Evolutionary conservation across 2,113 vertebrate genomes (phyloP).

Genomic region (Chloebia gouldiae): DNA sequence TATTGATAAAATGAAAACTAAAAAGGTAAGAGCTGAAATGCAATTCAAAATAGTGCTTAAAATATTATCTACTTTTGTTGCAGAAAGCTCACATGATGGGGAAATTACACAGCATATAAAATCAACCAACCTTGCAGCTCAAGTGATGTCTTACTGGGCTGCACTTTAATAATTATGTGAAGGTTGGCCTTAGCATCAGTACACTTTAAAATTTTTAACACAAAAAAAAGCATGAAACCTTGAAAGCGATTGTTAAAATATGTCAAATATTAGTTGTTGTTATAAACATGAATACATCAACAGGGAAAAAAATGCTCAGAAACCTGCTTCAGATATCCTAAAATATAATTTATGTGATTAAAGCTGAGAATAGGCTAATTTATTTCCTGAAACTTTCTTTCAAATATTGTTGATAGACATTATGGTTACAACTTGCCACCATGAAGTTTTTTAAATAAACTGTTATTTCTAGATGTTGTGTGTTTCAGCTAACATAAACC

Average conservation of each 20-base stretch:
- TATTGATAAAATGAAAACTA: background rate
- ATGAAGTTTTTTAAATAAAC: background rate
- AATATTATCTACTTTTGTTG: background rate
- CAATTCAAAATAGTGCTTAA: background rate
- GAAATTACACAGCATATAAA: background rate
- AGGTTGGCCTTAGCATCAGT: background rate
- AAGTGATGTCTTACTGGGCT: background rate
- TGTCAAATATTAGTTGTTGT: background rate
- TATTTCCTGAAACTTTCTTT: background rate
- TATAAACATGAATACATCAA: background rate
- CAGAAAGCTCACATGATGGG: background rate
- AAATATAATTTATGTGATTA: background rate
- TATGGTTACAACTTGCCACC: background rate
- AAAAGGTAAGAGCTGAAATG: background rate
- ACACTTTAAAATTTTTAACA: background rate
- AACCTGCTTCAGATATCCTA: background rate
- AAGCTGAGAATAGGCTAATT: background rate
- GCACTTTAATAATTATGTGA: background rate
- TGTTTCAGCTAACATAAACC: background rate
- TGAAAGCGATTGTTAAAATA: background rate
- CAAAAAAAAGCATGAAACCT: background rate
- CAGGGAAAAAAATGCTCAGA: background rate
- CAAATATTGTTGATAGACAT: background rate
- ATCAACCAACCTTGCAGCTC: background rate
- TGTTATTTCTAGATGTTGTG: background rate